Base-by-base conservation (phyloP, 2,888 invertebrate species). In the Orthonevra nobilis region DNA sequence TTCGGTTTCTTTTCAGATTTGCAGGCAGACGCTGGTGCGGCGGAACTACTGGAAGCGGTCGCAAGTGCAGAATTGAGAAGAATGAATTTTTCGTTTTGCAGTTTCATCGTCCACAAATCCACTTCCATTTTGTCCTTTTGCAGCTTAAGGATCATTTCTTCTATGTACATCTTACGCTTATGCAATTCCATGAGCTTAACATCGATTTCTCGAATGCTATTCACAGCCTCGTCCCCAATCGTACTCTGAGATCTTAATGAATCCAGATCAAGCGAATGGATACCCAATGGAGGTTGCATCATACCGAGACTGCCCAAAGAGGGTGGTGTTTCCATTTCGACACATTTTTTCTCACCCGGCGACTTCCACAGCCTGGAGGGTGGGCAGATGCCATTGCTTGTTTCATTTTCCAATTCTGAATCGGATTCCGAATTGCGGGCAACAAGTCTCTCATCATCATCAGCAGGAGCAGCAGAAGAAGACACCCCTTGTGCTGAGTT, bases 71-170 rank as follows among this genome's bases (percentile, higher is more conserved):
- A 82, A 14, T 86, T 87, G 0, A 88, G 75, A 0, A 88, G 64
- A 15, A 87, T 81, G 54, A 87, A 86, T 79, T 86, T 87, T 20
- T 86, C 86, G 77, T 84, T 86, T 81, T 88, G 88, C 48, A 88
- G 38, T 60, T 87, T 86, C 50, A 88, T 83, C 1, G 84, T 85
- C n/a, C 68, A 63, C 70, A 86, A 75, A 60, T 88, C 88, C 20
- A 87, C 82, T 32, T 86, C 85, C 72, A 86, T 86, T 81, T 87
- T 88, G 32, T 88, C 87, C 10, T 86, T 87, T 63, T 88, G 88
- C 19, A 87, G 77, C 63, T 88, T 87, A 15, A 86, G 81, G 12
- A 88, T 87, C 85, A 87, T 86, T 61, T 87, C 87, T 19, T 88
- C 88, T n/a, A 88, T 83, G 42, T 85, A 85, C 68, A 84, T 85